phyloP scores from a whole-genome alignment of 1,140 invertebrate genomes.

The Augochlora pura region DNA sequence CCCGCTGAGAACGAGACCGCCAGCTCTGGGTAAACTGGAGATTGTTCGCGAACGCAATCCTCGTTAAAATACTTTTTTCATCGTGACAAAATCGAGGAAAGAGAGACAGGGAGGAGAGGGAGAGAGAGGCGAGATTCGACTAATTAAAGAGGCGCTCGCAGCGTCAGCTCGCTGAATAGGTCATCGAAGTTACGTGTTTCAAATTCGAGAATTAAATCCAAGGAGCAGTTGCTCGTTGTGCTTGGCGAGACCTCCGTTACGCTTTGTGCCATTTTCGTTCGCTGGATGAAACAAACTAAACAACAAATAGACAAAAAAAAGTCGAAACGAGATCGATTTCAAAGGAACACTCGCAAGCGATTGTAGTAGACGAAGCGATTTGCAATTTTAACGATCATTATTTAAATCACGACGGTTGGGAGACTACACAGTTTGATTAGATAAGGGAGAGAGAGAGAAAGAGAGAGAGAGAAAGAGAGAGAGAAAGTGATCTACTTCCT shows the following conservation, averaged over 20 bases:
- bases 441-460: background rate
- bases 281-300: conserved; percentile 14
- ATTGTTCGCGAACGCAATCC: conserved; percentile 20
- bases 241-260: conserved; percentile 48
- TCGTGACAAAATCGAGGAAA: conserved; percentile 36
- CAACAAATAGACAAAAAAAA: conserved; percentile 26
- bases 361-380: conserved; percentile 28
- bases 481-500: background rate
- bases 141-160: conserved; percentile 28
- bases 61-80: conserved; percentile 37
- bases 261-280: conserved; percentile 63
- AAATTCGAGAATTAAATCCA: conserved; percentile 29
- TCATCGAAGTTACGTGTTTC: conserved; percentile 41
- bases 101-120: background rate
- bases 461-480: too few species aligned
- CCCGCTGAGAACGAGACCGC: conserved; percentile 79
- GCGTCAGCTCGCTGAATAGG: conserved; percentile 38
- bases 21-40: conserved; percentile 82
- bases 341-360: conserved; percentile 32
- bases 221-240: conserved; percentile 18
- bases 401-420: conserved; percentile 29
- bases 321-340: background rate
- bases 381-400: conserved; percentile 44
- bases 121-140: conserved; percentile 20
- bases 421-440: conserved; percentile 3